Conservation (phyloP, 1,140 invertebrate species). For the Glomeris maerens region DNA sequence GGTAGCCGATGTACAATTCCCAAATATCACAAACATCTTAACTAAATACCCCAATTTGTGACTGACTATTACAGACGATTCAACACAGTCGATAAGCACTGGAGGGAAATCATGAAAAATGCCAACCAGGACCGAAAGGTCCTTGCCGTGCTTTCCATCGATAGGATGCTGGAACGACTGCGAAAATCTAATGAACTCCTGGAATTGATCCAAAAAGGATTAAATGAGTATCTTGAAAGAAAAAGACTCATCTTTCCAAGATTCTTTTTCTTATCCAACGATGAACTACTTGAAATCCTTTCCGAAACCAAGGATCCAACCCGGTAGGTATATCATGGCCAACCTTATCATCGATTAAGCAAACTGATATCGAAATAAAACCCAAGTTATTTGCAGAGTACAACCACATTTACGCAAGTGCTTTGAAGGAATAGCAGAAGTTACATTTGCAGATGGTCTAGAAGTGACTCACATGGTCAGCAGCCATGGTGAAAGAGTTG, state of each 20-base stretch:
- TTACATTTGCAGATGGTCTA: constrained; percentile 70
- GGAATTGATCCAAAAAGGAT: constrained; percentile 77
- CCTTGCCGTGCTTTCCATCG: constrained; percentile 70
- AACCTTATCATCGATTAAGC: too few relatives aligned
- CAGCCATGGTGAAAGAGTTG: constrained; percentile 69
- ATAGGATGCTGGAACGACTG: constrained; percentile 77
- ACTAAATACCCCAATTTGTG: neutral
- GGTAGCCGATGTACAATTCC: constrained; percentile 6
- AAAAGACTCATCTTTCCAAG: constrained; percentile 85
- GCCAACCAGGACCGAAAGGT: constrained; percentile 63
- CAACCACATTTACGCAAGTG: constrained; percentile 97
- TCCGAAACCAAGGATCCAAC: constrained; percentile 94
- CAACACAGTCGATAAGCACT: constrained; percentile 35
- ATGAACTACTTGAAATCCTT: constrained; percentile 87
- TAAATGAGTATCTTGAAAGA: constrained; percentile 91
- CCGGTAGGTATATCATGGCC: constrained; percentile 38
- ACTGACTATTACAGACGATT: constrained; percentile 19
- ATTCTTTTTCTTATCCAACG: constrained; percentile 96
- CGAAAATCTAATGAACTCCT: constrained; percentile 75
- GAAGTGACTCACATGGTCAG: constrained; percentile 84
- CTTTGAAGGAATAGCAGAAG: constrained; percentile 77
- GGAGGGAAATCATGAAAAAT: constrained; percentile 87
- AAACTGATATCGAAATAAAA: too few relatives aligned
- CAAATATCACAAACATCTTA: neutral
- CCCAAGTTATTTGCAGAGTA: constrained; percentile 57